Base-by-base conservation (phyloP, 2,888 invertebrate genomes). In the Allacma fusca region DNA sequence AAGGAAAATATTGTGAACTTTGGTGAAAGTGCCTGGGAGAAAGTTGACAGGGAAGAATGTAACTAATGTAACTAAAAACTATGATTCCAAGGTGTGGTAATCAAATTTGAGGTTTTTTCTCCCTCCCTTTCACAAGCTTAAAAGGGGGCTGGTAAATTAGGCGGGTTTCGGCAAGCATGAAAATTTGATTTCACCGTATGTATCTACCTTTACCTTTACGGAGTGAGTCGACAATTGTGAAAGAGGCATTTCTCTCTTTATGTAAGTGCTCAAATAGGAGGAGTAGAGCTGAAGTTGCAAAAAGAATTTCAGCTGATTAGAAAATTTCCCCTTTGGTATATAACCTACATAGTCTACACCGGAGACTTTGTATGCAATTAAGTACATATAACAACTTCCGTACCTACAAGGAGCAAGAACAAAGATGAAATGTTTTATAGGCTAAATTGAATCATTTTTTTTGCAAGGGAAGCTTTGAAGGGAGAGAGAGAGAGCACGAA, bases 291-390 rank as follows among this genome's bases (percentile, higher is more conserved):
- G 40, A 69, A 28, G 24, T 28, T 21, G 23, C 70, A 50, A 50
- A 43, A 50, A 70, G 43, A 70, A 50, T 50, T 70, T 65, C 28
- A 65, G 65, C 65, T 65, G 65, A 65, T 65, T 65, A 28, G 65
- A 65, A 28, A 26, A 28, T 29, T 65, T 65, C 28, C 13, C 7
- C 26, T 26, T 65, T 62, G n/a, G n/a, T 65, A 29, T 65, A 65
- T 1, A 12, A 50, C 19, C 2, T 16, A 16, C 19, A 50, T 13
- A 50, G 50, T n/a, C 4, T 34, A 34, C 5, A 34, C 9, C 4
- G 9, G 34, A 34, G 9, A 7, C 4, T 34, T 34, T 34, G 34
- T 34, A 34, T 34, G 34, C 9, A 34, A 34, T 34, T 34, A 34
- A n/a, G 19, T 50, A 50, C 16, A 50, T 13, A 16, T 19, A 16